These are phyloP conservation scores for Eupithecia subfuscata DNA, from an alignment of 2,888 invertebrate genomes.

Conservation along the genomic window DNA sequence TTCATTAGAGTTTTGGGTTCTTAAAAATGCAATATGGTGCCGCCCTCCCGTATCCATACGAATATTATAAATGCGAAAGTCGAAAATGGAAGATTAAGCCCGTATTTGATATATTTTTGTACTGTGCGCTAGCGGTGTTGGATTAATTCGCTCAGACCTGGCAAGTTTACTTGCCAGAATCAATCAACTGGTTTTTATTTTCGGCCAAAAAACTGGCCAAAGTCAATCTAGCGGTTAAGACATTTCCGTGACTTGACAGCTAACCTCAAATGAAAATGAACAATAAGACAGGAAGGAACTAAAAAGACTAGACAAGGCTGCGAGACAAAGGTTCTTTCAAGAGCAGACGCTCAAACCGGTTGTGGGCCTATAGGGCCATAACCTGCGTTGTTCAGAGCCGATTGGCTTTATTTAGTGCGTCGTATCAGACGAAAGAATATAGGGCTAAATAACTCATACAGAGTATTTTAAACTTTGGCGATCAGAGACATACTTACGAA, in stretches of 20 bases:
- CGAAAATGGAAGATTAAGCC: background rate
- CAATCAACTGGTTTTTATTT: too few relatives aligned
- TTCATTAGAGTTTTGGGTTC: constrained; percentile 5
- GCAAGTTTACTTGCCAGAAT: too few relatives aligned
- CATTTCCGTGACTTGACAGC: constrained; percentile 16
- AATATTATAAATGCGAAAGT: background rate
- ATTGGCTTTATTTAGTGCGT: background rate
- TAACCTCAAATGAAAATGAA: constrained; percentile 22
- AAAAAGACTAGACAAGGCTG: constrained; percentile 28
- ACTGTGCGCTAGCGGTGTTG: too few relatives aligned
- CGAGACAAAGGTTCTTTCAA: constrained; percentile 31
- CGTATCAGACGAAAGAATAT: constrained; percentile 4
- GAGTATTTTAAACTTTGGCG: background rate
- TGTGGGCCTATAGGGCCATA: constrained; percentile 45
- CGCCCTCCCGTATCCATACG: background rate
- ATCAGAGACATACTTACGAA: background rate
- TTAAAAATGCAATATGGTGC: background rate
- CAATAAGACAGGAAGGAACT: constrained; percentile 25
- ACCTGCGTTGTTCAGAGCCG: constrained; percentile 42
- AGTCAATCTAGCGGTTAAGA: too few relatives aligned
- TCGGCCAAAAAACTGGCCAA: too few relatives aligned
- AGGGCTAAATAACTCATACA: background rate
- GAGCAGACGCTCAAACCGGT: constrained; percentile 30
- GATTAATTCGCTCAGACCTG: too few relatives aligned
- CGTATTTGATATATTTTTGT: too few relatives aligned